A percentile compares a stretch with the other conserved stretches of the same genome.
Evolutionary conservation across 2,797 vertebrate species (phyloP).

Genomic region (Typhlichthys eigenmanni): DNA sequence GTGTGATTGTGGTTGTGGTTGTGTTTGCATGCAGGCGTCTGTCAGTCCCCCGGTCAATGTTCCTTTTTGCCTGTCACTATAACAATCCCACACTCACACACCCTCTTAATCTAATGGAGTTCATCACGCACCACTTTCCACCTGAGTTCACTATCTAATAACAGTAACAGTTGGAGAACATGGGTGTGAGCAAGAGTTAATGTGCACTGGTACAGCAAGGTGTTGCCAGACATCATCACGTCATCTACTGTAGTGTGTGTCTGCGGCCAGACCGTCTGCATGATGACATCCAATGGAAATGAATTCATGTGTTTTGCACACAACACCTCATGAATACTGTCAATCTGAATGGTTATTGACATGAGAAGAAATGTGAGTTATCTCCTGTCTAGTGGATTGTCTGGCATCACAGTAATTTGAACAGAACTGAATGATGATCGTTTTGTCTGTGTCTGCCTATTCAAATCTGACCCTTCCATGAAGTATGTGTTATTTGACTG

Average conservation of each 20-base stretch:
- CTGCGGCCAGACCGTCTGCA: constrained; percentile 53
- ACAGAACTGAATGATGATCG: too few relatives aligned
- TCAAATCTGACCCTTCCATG: constrained; percentile 19
- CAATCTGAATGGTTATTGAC: too few relatives aligned
- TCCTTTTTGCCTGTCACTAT: constrained; percentile 45
- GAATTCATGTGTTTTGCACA: too few relatives aligned
- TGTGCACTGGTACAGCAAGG: constrained; percentile 59
- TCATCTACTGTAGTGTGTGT: constrained; percentile 45
- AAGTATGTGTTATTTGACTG: too few relatives aligned
- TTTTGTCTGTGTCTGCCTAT: constrained; percentile 11
- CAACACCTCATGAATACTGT: too few relatives aligned
- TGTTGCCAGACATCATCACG: constrained; percentile 69
- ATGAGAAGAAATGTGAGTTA: constrained; percentile 40
- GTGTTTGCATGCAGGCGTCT: constrained; percentile 15
- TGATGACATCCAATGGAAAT: constrained; percentile 35
- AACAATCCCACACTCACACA: constrained; percentile 27
- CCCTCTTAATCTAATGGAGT: constrained; percentile 66
- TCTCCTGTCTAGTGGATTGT: too few relatives aligned
- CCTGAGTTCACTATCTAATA: constrained; percentile 60
- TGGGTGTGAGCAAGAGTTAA: constrained; percentile 68
- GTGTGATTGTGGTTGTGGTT: not conserved
- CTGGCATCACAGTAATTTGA: not conserved
- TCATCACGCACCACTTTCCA: constrained; percentile 55
- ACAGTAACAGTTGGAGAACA: constrained; percentile 59
- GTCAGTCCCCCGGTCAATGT: constrained; percentile 32